These are phyloP conservation scores for Notoglanidium macrostoma DNA, from an alignment of 2,797 vertebrate species.

Conservation along the genomic window DNA sequence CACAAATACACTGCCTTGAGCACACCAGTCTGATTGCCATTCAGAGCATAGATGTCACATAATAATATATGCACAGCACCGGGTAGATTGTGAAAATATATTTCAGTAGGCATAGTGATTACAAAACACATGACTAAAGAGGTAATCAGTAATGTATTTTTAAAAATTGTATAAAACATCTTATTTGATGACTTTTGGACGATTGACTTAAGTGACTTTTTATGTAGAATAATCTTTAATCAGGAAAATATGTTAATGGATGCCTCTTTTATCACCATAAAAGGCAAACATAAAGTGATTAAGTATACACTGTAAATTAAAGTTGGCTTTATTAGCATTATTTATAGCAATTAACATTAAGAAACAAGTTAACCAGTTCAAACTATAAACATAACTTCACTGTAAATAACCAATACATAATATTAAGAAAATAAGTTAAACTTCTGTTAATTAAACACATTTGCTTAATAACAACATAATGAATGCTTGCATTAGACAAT, in stretches of 20 bases:
- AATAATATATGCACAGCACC: not conserved
- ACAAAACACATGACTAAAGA: not conserved
- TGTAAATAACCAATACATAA: too few relatives aligned
- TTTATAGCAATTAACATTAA: not conserved
- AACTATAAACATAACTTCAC: not conserved
- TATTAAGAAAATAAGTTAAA: not conserved
- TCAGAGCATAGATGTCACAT: slow-evolving; percentile 42
- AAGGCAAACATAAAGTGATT: not conserved
- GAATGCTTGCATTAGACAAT: not conserved
- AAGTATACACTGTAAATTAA: not conserved
- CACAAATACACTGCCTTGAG: not conserved
- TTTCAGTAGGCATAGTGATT: not conserved
- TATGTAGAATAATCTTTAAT: slow-evolving; percentile 1
- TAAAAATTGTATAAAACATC: not conserved
- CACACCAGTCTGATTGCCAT: slow-evolving; percentile 5
- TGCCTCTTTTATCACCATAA: not conserved
- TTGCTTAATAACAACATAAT: not conserved
- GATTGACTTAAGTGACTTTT: slow-evolving; percentile 1
- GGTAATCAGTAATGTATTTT: not conserved
- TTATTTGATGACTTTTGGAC: slow-evolving; percentile 11
- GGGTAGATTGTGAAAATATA: not conserved
- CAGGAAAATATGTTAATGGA: slow-evolving; percentile 11
- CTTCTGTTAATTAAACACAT: not conserved
- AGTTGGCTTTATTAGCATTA: not conserved
- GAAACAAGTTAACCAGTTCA: not conserved